Evolutionary conservation across 2,888 invertebrate species (phyloP), one percentile per base, ranked within the genome.

Genomic region (Lymantria dispar): DNA sequence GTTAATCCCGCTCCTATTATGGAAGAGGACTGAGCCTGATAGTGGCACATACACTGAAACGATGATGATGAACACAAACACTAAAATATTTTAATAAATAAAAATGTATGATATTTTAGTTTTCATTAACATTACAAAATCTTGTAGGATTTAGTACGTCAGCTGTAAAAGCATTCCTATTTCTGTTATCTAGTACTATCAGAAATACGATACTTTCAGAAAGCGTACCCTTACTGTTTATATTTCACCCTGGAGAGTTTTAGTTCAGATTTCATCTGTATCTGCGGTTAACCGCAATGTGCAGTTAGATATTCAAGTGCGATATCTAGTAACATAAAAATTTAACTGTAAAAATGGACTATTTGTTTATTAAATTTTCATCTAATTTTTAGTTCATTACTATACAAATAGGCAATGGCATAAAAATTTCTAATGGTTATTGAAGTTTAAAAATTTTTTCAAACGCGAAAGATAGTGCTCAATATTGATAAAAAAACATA

Each of bases 171-270:
- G 3, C 7, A 38, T 38, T 12, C 12, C 38, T 38, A n/a, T 38
- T 12, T n/a, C 38, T n/a, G 38, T 11, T 38, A n/a, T 9, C 13
- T 14, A 2, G 38, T 36, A 12, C 38, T 38, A 38, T 38, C 12
- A 38, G 38, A 38, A 44, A 44, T 54, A 44, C 15, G 47, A 47
- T 47, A 39, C 46, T 50, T 30, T 39, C 29, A 46, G 33, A 36
- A 1, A 50, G 30, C 14, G 37, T 33, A 47, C 41, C 13, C 33
- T 52, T 49, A 47, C 29, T 41, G 43, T 53, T 54, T 53, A n/a
- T 51, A 50, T 56, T 22, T 44, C 45, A 22, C 63, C 48, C 59
- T 9, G 8, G 60, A 45, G 63, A 41, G 30, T 44, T 31, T 47
- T 41, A 48, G 43, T 37, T 36, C 33, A 47, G 60, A 59, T 59